Percentiles rank a stretch among this genome's conserved stretches.
phyloP scores from a whole-genome alignment of 1,140 invertebrate genomes.

The Saccostrea glomerata region DNA sequence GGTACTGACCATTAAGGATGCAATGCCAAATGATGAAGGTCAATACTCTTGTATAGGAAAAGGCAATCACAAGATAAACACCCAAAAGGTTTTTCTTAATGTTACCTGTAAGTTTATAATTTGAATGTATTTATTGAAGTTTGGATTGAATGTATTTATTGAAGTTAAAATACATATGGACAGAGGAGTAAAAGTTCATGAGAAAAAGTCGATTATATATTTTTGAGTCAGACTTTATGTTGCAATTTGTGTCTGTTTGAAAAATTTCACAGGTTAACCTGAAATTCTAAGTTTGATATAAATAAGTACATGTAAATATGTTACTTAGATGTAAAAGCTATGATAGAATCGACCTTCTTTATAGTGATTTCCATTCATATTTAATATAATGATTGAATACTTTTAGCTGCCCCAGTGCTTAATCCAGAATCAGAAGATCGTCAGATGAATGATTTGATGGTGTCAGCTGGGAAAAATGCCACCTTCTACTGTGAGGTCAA shows the following conservation, averaged over 20 bases:
- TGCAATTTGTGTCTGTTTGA: no score
- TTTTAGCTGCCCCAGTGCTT: not conserved
- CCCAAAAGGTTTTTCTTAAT: slow-evolving; percentile 5
- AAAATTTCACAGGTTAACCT: no score
- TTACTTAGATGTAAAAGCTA: no score
- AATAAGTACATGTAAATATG: no score
- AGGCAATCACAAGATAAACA: not conserved
- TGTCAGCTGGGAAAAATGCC: not conserved
- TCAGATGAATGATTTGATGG: not conserved
- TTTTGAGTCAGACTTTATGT: no score
- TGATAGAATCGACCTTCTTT: no score
- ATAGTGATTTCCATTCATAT: no score
- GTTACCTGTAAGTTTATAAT: slow-evolving; percentile 16
- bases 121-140: not conserved
- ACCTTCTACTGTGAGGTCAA: not conserved
- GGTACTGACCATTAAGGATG: not conserved
- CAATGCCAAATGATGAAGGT: not conserved
- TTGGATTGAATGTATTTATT: not conserved
- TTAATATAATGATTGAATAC: no score
- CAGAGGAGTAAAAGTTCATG: no score
- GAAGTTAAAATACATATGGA: no score
- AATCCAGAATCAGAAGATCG: not conserved
- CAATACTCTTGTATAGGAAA: not conserved
- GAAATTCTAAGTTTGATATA: no score
- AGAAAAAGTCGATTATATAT: no score